Percentiles rank a stretch among this genome's conserved stretches.
Conservation (phyloP, 2,797 vertebrate genomes). For the Liasis olivaceus region DNA sequence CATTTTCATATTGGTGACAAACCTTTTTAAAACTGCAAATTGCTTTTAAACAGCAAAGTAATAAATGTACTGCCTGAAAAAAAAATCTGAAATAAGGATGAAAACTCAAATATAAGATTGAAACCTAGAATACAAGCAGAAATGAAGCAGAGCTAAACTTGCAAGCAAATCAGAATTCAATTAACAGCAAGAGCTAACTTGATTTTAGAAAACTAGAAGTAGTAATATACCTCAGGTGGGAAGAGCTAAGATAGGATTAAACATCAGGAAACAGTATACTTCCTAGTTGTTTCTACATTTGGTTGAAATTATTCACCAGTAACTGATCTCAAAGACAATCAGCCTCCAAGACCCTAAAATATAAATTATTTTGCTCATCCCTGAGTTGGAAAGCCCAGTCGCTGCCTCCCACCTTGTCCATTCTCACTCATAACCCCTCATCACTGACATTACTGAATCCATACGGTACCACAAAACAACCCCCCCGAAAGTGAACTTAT, state of each 20-base stretch:
- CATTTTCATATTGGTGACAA: no score
- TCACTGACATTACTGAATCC: background rate
- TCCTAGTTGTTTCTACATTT: constrained; percentile 26
- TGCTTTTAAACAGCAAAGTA: no score
- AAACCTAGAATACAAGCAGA: constrained; percentile 48
- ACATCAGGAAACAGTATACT: background rate
- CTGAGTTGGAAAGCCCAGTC: background rate
- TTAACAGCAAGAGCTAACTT: background rate
- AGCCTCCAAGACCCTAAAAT: background rate
- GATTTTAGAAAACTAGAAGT: background rate
- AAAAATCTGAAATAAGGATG: constrained; percentile 56
- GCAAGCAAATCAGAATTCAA: constrained; percentile 3
- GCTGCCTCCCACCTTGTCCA: background rate
- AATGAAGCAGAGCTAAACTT: constrained; percentile 10
- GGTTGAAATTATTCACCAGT: constrained; percentile 18
- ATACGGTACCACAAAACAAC: background rate
- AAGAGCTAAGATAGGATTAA: background rate
- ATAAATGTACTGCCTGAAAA: background rate
- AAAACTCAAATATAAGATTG: constrained; percentile 58
- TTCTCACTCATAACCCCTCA: background rate
- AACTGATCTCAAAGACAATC: constrained; percentile 15
- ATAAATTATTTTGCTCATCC: background rate
- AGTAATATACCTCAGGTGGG: background rate
- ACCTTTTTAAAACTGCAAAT: no score
- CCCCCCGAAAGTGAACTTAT: background rate